These are phyloP conservation scores for Orestias chungarensis DNA, from an alignment of 2,797 vertebrate genomes.

Conservation along the genomic window DNA sequence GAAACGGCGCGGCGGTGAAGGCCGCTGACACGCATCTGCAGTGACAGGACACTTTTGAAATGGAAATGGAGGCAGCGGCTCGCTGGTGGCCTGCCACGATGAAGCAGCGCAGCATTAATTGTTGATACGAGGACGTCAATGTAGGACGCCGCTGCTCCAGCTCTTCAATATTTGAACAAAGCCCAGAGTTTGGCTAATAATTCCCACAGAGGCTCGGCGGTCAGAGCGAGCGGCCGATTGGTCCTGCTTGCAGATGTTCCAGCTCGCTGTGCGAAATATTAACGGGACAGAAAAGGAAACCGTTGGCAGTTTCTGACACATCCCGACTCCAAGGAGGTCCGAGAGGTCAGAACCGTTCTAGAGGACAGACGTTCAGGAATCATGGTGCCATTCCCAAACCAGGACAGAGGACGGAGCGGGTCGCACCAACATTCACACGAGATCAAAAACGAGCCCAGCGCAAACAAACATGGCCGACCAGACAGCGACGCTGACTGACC, in stretches of 20 bases:
- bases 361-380: neutral
- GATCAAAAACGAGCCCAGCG: no score
- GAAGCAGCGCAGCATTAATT: conserved; percentile 45
- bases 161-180: conserved; percentile 60
- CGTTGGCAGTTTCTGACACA: neutral
- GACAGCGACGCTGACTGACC: no score
- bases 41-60: conserved; percentile 69
- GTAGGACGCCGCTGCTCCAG: conserved; percentile 7
- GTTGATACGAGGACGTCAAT: conserved; percentile 37
- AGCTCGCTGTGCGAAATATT: neutral
- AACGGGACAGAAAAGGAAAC: neutral
- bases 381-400: no score
- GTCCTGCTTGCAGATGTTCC: neutral
- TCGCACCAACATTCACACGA: no score
- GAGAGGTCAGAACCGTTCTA: neutral
- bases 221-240: neutral
- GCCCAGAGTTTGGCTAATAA: conserved; percentile 15
- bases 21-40: conserved; percentile 48
- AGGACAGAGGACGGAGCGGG: no score
- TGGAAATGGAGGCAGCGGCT: conserved; percentile 66
- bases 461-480: no score
- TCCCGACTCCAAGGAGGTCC: neutral
- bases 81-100: conserved; percentile 67
- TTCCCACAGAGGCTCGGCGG: neutral
- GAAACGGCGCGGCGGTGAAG: conserved; percentile 22